A percentile compares a stretch with the other conserved stretches of the same genome.
phyloP scores from a whole-genome alignment of 2,888 invertebrate genomes.

The Dicyrtomina minuta region DNA sequence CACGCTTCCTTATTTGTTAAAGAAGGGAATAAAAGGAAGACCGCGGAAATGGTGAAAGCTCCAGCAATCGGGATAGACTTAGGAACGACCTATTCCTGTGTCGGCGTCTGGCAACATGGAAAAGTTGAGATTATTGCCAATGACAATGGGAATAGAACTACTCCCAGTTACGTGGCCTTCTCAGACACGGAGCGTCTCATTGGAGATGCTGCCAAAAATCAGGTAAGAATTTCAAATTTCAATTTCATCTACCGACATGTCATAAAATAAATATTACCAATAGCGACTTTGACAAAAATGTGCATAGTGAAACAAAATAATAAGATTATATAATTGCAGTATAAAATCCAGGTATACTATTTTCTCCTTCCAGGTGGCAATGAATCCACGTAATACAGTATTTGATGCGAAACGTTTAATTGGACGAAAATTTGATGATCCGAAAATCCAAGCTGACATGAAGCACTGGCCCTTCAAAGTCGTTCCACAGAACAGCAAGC shows the following conservation, averaged over 20 bases:
- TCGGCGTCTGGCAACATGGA: slow-evolving; percentile 77
- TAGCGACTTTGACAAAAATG: too few relatives aligned
- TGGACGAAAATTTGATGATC: slow-evolving; percentile 87
- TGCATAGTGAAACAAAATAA: too few relatives aligned
- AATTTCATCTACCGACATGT: too few relatives aligned
- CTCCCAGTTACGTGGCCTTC: slow-evolving; percentile 82
- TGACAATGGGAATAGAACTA: slow-evolving; percentile 79
- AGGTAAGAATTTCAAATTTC: slow-evolving; percentile 60
- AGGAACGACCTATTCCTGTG: slow-evolving; percentile 84
- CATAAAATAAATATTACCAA: too few relatives aligned
- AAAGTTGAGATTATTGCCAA: slow-evolving; percentile 83
- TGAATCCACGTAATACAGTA: slow-evolving; percentile 85
- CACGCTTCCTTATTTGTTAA: background rate
- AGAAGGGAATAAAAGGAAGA: background rate
- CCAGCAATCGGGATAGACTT: slow-evolving; percentile 80
- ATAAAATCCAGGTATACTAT: too few relatives aligned
- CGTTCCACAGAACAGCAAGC: slow-evolving; percentile 54
- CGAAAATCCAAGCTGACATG: slow-evolving; percentile 85
- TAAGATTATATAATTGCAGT: too few relatives aligned
- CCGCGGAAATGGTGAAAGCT: background rate
- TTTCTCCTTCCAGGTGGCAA: slow-evolving; percentile 65
- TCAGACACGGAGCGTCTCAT: slow-evolving; percentile 79
- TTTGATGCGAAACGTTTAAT: slow-evolving; percentile 68
- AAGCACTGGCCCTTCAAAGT: slow-evolving; percentile 94
- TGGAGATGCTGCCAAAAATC: slow-evolving; percentile 84